Evolutionary conservation across 2,797 vertebrate species (phyloP).

Genomic region (Neosilurus hyrtlii): DNA sequence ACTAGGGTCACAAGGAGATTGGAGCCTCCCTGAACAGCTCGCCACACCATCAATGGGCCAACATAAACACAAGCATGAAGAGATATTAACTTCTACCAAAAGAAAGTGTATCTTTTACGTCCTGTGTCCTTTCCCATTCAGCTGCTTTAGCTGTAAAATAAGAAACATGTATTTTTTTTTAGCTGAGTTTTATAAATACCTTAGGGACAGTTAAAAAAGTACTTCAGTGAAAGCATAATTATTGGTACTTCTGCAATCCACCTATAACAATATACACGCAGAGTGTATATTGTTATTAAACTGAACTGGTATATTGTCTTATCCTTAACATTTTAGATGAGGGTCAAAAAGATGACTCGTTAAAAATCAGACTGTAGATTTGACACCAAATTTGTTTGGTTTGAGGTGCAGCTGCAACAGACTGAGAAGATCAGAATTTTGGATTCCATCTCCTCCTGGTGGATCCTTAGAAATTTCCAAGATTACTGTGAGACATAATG

Average conservation of each 20-base stretch:
- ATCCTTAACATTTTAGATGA: not conserved
- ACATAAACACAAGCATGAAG: no score
- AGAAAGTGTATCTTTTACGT: not conserved
- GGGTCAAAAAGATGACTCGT: not conserved
- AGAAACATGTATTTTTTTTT: not conserved
- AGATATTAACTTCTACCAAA: not conserved
- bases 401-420: not conserved
- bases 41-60: no score
- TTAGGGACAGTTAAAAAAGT: not conserved
- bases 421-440: not conserved
- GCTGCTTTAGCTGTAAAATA: not conserved
- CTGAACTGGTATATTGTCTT: not conserved
- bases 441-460: not conserved
- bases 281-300: no score
- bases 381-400: not conserved
- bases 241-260: not conserved
- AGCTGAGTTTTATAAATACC: not conserved
- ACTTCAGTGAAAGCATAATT: not conserved
- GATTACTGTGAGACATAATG: not conserved
- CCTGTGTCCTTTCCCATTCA: not conserved
- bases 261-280: no score
- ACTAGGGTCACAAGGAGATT: no score
- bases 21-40: no score
- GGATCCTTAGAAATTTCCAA: not conserved
- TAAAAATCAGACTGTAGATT: not conserved